Evolutionary conservation across 2,797 vertebrate species (phyloP), one percentile per base, ranked within the genome.

Genomic region (Tangara arthus): DNA sequence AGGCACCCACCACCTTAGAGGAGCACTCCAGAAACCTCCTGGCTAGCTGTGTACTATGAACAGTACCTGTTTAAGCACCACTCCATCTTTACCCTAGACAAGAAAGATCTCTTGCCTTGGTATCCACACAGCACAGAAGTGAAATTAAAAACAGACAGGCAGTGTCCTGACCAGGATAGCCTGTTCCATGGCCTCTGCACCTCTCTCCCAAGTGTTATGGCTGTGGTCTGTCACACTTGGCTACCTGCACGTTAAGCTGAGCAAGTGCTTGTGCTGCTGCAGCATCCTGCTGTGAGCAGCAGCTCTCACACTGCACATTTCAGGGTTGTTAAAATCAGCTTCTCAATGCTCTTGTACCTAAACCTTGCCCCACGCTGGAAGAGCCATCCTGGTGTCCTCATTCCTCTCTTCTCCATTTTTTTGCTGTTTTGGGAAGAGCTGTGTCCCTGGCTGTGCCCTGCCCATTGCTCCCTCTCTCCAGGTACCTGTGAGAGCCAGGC

Each of bases 371-470:
- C 32, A 6, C 10, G 12, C 42, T 63, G 21, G 27, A 55, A 22
- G 30, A 77, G 52, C 47, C 44, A 34, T 28, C 30, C 37, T 3
- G 0, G 17, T 32, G 41, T 39, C 32, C 55, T 85, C 2, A 6
- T 6, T 68, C 44, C 20, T 49, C 20, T 23, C 11, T 44, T 42
- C 56, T 75, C 60, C 20, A 4, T 61, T 60, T 53, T 55, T 21
- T 16, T 6, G 2, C 26, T 28, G 63, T 4, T 73, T 55, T 26
- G 55, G 73, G 44, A 81, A 78, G 63, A 72, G 50, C 12, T 75
- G 49, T 49, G 41, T 35, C 24, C 1, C 0, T 12, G 15, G 82
- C 56, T 66, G 2, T 3, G 27, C 21, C 1, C 2, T 4, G 3
- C 55, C 49, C 20, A 8, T 8, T 1, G 9, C 53, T n/a, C 46